A percentile compares a stretch with the other conserved stretches of the same genome.
Evolutionary conservation across 2,113 vertebrate genomes (phyloP).

Genomic region (Oceanites oceanicus): DNA sequence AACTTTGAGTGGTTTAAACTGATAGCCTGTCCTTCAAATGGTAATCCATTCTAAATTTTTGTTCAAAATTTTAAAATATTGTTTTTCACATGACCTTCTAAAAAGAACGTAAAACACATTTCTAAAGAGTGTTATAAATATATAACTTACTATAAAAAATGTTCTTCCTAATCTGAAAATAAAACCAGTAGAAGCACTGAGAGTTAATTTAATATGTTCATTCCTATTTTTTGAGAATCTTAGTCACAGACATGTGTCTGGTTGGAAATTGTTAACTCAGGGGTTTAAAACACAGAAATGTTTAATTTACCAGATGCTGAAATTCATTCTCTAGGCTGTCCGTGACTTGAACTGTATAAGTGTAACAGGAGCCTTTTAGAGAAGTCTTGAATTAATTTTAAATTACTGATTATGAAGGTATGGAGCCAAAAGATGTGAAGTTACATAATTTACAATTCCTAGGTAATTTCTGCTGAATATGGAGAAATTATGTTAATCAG

Average conservation of each 20-base stretch:
- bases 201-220: neutral
- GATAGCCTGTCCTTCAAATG: neutral
- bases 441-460: neutral
- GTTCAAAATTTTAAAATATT: neutral
- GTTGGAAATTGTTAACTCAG: neutral
- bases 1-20: neutral
- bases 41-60: neutral
- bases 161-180: neutral
- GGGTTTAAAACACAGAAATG: neutral
- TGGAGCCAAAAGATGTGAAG: neutral
- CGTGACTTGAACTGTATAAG: neutral
- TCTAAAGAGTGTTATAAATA: neutral
- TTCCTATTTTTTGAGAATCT: neutral
- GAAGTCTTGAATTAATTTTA: neutral
- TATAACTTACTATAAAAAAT: neutral
- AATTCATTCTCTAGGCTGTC: neutral
- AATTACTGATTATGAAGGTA: neutral
- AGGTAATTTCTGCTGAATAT: neutral
- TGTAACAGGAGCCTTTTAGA: neutral
- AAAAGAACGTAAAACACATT: neutral
- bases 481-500: neutral
- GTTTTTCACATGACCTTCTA: neutral
- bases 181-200: neutral
- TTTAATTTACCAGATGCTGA: neutral
- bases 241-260: neutral